Conservation (phyloP, 2,797 vertebrate species). For the Cyclopterus lumpus region DNA sequence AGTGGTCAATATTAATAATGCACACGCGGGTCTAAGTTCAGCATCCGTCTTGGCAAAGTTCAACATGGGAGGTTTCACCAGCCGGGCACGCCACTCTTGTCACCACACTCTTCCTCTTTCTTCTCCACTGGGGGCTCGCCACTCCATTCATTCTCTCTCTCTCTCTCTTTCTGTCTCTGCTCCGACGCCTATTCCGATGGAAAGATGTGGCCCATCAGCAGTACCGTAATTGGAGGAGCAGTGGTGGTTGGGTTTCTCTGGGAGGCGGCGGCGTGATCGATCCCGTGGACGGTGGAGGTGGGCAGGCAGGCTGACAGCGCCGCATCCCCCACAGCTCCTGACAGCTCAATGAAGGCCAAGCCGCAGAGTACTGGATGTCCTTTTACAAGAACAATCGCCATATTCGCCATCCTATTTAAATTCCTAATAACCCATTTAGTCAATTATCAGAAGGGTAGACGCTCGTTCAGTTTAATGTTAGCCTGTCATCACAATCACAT, state of each 20-base stretch:
- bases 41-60: slow-evolving; percentile 80
- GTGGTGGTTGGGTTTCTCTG: slow-evolving; percentile 70
- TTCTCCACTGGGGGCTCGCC: slow-evolving; percentile 27
- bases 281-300: slow-evolving; percentile 55
- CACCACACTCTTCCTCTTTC: slow-evolving; percentile 59
- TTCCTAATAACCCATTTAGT: slow-evolving; percentile 73
- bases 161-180: slow-evolving; percentile 27
- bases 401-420: slow-evolving; percentile 61
- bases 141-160: slow-evolving; percentile 29
- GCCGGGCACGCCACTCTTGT: slow-evolving; percentile 47
- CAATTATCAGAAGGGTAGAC: slow-evolving; percentile 61
- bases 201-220: slow-evolving; percentile 72
- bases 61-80: slow-evolving; percentile 48
- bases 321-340: slow-evolving; percentile 57
- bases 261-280: slow-evolving; percentile 64
- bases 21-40: slow-evolving; percentile 71
- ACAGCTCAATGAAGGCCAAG: slow-evolving; percentile 62
- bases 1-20: slow-evolving; percentile 84
- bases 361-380: slow-evolving; percentile 58
- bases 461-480: slow-evolving; percentile 62
- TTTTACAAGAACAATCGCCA: slow-evolving; percentile 64
- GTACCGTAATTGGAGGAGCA: slow-evolving; percentile 80
- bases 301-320: slow-evolving; percentile 50
- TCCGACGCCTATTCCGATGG: slow-evolving; percentile 55
- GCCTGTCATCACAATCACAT: slow-evolving; percentile 68